A percentile compares a stretch with the other conserved stretches of the same genome.
Conservation (phyloP, 2,797 vertebrate genomes). For the Pelodytes ibericus region DNA sequence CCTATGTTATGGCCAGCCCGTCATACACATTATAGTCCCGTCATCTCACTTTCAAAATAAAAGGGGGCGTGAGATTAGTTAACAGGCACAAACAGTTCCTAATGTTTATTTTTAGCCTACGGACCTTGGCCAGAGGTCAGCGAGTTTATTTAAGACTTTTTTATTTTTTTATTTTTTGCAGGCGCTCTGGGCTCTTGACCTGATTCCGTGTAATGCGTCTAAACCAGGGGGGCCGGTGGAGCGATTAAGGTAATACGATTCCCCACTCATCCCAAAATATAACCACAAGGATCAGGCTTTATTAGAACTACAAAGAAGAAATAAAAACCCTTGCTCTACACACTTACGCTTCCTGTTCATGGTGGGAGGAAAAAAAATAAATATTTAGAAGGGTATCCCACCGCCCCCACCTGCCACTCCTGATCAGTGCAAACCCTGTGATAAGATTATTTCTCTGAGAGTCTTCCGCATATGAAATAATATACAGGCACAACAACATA, state of each 20-base stretch:
- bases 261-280: slow-evolving; percentile 47
- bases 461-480: not conserved
- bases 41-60: no score
- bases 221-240: slow-evolving; percentile 47
- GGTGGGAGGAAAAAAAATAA: slow-evolving; percentile 18
- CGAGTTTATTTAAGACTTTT: slow-evolving; percentile 49
- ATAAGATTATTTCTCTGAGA: not conserved
- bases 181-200: slow-evolving; percentile 50
- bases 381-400: not conserved
- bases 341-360: slow-evolving; percentile 40
- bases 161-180: no score
- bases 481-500: not conserved
- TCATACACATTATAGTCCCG: no score
- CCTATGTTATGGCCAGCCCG: no score
- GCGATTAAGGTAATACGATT: slow-evolving; percentile 49
- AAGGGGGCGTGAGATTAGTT: no score
- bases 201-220: slow-evolving; percentile 47
- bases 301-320: slow-evolving; percentile 32
- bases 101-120: slow-evolving; percentile 31
- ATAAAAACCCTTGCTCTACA: slow-evolving; percentile 3
- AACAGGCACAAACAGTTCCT: not conserved
- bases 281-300: slow-evolving; percentile 45
- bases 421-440: not conserved
- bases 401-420: not conserved
- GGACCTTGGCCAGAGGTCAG: slow-evolving; percentile 41